Evolutionary conservation across 2,797 vertebrate genomes (phyloP).

Genomic region (Triplophysa bombifrons): DNA sequence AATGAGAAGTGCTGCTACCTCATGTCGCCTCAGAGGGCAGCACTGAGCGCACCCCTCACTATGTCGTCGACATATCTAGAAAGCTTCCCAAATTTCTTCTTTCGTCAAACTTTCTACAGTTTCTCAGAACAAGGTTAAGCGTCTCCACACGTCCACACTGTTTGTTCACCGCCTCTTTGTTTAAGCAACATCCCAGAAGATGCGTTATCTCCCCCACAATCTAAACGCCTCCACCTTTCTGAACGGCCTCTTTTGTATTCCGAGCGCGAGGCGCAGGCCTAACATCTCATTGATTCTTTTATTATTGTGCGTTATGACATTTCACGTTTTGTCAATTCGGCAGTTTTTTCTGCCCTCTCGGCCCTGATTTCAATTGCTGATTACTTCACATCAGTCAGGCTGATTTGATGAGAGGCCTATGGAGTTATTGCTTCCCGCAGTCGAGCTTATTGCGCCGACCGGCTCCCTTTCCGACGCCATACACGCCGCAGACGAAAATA

Average conservation of each 20-base stretch:
- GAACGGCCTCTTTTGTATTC: slow-evolving; percentile 57
- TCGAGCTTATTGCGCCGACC: slow-evolving; percentile 70
- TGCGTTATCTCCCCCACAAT: neutral
- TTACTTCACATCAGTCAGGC: slow-evolving; percentile 71
- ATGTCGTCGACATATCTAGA: neutral
- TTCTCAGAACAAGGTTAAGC: neutral
- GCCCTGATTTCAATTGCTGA: slow-evolving; percentile 75
- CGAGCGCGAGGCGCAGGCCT: slow-evolving; percentile 36
- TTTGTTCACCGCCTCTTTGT: neutral
- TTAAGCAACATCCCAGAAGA: neutral
- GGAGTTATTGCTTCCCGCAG: slow-evolving; percentile 64
- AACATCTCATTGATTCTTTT: slow-evolving; percentile 72
- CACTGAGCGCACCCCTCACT: neutral
- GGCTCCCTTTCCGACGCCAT: slow-evolving; percentile 26
- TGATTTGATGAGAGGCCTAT: slow-evolving; percentile 75
- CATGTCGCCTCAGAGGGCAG: slow-evolving; percentile 23
- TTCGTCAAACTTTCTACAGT: neutral
- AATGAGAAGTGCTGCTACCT: slow-evolving; percentile 1
- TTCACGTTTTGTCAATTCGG: slow-evolving; percentile 76
- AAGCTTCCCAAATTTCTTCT: too few relatives aligned
- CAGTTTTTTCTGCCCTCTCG: slow-evolving; percentile 56
- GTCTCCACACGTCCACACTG: neutral
- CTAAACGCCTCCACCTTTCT: slow-evolving; percentile 28
- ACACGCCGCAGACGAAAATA: slow-evolving; percentile 41
- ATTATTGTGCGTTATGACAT: slow-evolving; percentile 74